Conservation (phyloP, 2,888 invertebrate genomes). For the Oscheius myriophilus region DNA sequence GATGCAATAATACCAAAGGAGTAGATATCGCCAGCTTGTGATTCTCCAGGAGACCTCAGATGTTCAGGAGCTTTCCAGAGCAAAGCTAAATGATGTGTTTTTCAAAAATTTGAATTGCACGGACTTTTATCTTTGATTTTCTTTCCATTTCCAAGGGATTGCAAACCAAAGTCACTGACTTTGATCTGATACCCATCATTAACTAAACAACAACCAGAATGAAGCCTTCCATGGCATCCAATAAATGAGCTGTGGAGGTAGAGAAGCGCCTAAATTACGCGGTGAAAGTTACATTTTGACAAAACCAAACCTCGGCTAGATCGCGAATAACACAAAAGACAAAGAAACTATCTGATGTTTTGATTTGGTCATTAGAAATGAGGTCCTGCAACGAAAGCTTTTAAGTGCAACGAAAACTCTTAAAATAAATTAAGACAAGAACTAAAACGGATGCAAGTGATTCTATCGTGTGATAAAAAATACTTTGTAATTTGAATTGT, state of each 20-base stretch:
- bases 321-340: conserved; percentile 60
- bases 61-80: conserved; percentile 67
- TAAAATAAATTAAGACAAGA: too few species aligned
- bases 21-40: conserved; percentile 62
- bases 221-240: conserved; percentile 49
- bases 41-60: conserved; percentile 42
- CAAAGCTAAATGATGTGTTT: conserved; percentile 5
- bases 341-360: conserved; percentile 62
- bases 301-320: conserved; percentile 26
- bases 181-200: conserved; percentile 62
- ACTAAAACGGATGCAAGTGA: too few species aligned
- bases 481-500: too few species aligned
- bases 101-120: too few species aligned
- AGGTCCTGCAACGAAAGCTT: conserved; percentile 64
- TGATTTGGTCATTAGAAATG: conserved; percentile 67
- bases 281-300: neutral
- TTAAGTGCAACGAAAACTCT: too few species aligned
- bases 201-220: conserved; percentile 58
- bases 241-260: conserved; percentile 54
- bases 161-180: conserved; percentile 45
- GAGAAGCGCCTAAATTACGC: conserved; percentile 41
- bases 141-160: conserved; percentile 38
- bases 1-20: conserved; percentile 65
- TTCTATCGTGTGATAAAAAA: too few species aligned
- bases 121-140: conserved; percentile 32